Evolutionary conservation across 2,113 vertebrate genomes (phyloP).

Genomic region (Sebastes fasciatus): DNA sequence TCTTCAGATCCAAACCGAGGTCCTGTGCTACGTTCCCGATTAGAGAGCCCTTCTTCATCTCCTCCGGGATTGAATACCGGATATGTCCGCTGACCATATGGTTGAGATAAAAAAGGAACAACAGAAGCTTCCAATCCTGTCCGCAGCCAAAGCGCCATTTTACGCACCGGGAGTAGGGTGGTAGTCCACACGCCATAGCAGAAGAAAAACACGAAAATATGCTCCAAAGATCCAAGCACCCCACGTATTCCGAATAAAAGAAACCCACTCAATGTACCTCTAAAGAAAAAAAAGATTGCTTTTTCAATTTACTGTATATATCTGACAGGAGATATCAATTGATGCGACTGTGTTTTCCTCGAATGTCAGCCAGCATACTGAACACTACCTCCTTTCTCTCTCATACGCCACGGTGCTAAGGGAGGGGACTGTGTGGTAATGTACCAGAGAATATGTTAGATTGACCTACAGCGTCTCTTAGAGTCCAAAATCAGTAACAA

Average conservation of each 20-base stretch:
- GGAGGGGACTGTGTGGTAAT: slow-evolving; percentile 29
- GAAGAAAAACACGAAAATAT: background rate
- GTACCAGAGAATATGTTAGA: background rate
- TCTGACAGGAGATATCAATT: rapidly evolving
- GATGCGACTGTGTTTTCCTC: background rate
- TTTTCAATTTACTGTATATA: background rate
- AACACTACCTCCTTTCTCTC: background rate
- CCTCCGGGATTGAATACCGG: slow-evolving; percentile 66
- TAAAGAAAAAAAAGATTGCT: no score
- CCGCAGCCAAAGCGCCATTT: slow-evolving; percentile 45
- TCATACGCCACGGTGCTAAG: background rate
- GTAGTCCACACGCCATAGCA: slow-evolving; percentile 31
- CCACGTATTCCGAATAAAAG: rapidly evolving
- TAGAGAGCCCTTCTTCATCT: slow-evolving; percentile 51
- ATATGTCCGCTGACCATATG: slow-evolving; percentile 8
- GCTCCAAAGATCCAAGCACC: background rate
- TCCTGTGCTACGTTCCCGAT: slow-evolving; percentile 78
- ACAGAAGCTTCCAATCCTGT: background rate
- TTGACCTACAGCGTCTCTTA: slow-evolving; percentile 71
- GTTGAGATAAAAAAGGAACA: background rate
- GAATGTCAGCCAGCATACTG: background rate
- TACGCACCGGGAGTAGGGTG: background rate
- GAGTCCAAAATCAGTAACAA: slow-evolving; percentile 34
- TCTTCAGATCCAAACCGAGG: slow-evolving; percentile 7
- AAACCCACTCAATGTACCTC: rapidly evolving